Conservation (phyloP, 2,113 vertebrate species). For the Prolemur simus region DNA sequence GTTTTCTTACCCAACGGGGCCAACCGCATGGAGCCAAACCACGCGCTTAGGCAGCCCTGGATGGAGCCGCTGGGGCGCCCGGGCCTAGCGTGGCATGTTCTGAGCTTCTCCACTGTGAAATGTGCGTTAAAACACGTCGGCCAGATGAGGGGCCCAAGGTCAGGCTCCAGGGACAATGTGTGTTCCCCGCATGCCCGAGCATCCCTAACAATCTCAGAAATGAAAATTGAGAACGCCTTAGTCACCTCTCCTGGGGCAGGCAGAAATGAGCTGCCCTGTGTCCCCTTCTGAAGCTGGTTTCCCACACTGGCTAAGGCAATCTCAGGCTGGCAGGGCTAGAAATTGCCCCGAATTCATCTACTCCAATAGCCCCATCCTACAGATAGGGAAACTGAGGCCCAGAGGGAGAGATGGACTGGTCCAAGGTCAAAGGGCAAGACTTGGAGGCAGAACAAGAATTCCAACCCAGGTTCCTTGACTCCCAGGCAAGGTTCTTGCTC, state of each 20-base stretch:
- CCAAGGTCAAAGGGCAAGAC: not conserved
- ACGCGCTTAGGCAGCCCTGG: rapidly evolving
- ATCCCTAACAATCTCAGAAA: slow-evolving; percentile 23
- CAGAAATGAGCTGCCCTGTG: not conserved
- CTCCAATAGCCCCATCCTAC: not conserved
- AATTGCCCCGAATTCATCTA: not conserved
- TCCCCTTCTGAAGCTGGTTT: not conserved
- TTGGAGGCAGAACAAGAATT: not conserved
- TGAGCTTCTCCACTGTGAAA: not conserved
- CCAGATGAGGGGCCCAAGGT: not conserved
- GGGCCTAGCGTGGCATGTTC: rapidly evolving
- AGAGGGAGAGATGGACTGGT: too few species aligned
- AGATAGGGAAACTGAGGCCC: not conserved
- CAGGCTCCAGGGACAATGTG: not conserved
- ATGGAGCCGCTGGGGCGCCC: rapidly evolving
- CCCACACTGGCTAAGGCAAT: not conserved
- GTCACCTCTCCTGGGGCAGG: not conserved
- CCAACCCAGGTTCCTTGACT: not conserved
- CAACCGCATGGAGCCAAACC: not conserved
- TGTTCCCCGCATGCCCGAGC: not conserved
- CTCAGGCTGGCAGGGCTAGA: not conserved
- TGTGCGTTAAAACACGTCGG: not conserved
- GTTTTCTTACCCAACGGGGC: not conserved
- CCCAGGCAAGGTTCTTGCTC: not conserved
- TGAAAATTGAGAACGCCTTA: not conserved